These are phyloP conservation scores for Homarus americanus DNA, from an alignment of 1,140 invertebrate species.

Conservation along the genomic window DNA sequence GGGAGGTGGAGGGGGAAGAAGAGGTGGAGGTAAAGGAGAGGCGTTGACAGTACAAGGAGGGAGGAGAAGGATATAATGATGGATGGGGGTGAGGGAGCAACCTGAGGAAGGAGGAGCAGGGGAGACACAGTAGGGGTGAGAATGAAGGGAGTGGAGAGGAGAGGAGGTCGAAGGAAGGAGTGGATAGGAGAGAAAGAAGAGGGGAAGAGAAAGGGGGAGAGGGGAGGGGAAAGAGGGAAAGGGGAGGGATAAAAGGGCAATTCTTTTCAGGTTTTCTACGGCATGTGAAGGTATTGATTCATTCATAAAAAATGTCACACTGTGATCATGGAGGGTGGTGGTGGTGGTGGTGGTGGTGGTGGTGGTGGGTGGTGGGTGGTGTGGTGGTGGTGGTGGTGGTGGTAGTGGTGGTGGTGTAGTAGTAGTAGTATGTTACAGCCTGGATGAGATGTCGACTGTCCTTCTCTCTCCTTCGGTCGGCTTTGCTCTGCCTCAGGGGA, in stretches of 20 bases:
- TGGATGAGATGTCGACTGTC: too few relatives aligned
- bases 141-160: background rate
- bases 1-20: too few relatives aligned
- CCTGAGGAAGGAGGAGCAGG: background rate
- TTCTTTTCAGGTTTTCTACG: constrained; percentile 20
- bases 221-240: background rate
- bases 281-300: constrained; percentile 15
- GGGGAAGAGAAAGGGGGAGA: background rate
- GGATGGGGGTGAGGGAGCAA: background rate
- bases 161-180: too few relatives aligned
- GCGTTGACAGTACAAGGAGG: background rate
- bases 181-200: background rate
- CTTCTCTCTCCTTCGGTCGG: too few relatives aligned
- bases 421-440: too few relatives aligned
- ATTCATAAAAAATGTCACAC: background rate
- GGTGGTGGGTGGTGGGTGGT: too few relatives aligned
- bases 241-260: background rate
- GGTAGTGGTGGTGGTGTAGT: too few relatives aligned
- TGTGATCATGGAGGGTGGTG: constrained; percentile 13
- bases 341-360: too few relatives aligned
- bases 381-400: too few relatives aligned
- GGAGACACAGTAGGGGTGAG: background rate
- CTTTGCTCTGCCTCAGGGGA: too few relatives aligned
- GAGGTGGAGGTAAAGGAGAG: background rate
- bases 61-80: background rate